A percentile compares a stretch with the other conserved stretches of the same genome.
Conservation (phyloP, 1,140 invertebrate genomes). For the Asbolus verrucosus region DNA sequence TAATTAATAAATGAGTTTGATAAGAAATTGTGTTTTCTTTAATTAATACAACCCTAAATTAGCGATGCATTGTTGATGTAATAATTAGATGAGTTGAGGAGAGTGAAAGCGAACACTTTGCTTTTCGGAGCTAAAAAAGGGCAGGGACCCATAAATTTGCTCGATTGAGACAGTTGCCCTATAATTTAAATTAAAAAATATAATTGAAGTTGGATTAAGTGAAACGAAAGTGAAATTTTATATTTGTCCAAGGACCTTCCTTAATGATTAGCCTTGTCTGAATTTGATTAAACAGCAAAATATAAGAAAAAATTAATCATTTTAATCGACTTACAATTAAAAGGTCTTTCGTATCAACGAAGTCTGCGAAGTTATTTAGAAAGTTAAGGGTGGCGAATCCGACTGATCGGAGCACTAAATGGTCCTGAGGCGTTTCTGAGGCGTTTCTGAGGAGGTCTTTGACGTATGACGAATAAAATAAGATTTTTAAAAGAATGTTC, state of each 20-base stretch:
- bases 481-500: constrained; percentile 22
- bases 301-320: constrained; percentile 24
- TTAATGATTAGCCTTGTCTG: not conserved
- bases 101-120: constrained; percentile 24
- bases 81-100: constrained; percentile 28
- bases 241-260: constrained; percentile 26
- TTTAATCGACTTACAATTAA: constrained; percentile 29
- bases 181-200: constrained; percentile 13
- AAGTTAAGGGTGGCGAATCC: constrained; percentile 4
- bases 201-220: not conserved
- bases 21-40: constrained; percentile 36
- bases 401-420: constrained; percentile 13
- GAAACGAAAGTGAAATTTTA: constrained; percentile 52
- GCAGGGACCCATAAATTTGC: constrained; percentile 24
- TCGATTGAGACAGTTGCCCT: not conserved
- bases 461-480: constrained; percentile 38
- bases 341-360: constrained; percentile 10
- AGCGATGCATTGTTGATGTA: constrained; percentile 30
- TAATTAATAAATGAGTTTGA: constrained; percentile 31
- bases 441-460: not conserved
- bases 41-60: constrained; percentile 33
- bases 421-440: constrained; percentile 1
- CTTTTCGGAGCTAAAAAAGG: constrained; percentile 16
- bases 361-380: constrained; percentile 17
- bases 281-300: constrained; percentile 27